These are phyloP conservation scores for Hybos culiciformis DNA, from an alignment of 2,888 invertebrate genomes.

Conservation along the genomic window DNA sequence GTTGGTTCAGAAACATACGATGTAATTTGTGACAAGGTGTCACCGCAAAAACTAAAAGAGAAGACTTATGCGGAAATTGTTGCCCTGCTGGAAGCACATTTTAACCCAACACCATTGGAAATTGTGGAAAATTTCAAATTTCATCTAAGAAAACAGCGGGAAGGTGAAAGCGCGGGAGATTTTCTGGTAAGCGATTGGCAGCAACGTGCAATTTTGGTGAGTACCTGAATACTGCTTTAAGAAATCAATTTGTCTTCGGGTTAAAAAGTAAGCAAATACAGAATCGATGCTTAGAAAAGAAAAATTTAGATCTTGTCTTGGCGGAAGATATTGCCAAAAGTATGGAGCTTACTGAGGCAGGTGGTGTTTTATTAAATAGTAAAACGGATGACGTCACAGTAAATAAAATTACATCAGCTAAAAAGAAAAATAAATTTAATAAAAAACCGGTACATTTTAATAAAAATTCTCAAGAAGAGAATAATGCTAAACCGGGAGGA, in stretches of 20 bases:
- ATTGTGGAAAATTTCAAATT: constrained; percentile 18
- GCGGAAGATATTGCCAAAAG: constrained; percentile 16
- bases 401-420: background rate
- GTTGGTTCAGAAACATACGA: background rate
- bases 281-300: constrained; percentile 16
- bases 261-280: constrained; percentile 15
- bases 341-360: constrained; percentile 16
- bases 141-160: constrained; percentile 13
- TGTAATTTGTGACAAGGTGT: background rate
- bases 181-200: constrained; percentile 4
- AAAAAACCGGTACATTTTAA: background rate
- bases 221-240: constrained; percentile 16
- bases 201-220: constrained; percentile 16
- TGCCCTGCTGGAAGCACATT: background rate
- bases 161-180: background rate
- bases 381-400: background rate
- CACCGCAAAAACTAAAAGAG: background rate
- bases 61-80: background rate
- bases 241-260: constrained; percentile 19
- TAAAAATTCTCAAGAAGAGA: background rate
- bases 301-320: constrained; percentile 14
- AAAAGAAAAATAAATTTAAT: background rate
- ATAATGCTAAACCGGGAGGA: background rate
- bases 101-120: constrained; percentile 14
- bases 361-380: constrained; percentile 7